Evolutionary conservation across 2,888 invertebrate genomes (phyloP), one percentile per base, ranked within the genome.

Genomic region (Cheilosia variabilis): DNA sequence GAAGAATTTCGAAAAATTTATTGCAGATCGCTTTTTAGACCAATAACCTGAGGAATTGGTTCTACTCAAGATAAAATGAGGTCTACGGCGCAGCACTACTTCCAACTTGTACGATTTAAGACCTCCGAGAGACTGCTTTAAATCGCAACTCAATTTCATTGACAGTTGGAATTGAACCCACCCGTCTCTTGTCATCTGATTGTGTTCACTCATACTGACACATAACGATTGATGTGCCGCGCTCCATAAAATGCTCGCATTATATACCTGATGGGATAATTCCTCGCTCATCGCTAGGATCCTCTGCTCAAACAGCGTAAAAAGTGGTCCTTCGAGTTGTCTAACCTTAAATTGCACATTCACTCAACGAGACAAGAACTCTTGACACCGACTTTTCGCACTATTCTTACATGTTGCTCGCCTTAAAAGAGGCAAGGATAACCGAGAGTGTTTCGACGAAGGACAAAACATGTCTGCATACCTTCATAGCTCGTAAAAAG

Each of bases 371-470:
- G 34, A 37, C 34, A 22, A 7, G 9, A 50, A 34, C 63, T 50
- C 47, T 65, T 50, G 3, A 13, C 15, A 19, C 9, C 24, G 31
- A 47, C 24, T 24, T 2, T 24, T 24, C 47, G 19, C 31, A 47
- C 47, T 34, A 15, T 22, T 52, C 50, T 52, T 37, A 17, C 17
- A 7, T 7, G 6, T 41, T n/a, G 22, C 2, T 34, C 15, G 41
- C 41, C 15, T 41, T 10, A 37, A 2, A 24, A 37, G 17, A 53
- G 66, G 41, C 52, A 66, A 66, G 66, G 41, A 66, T 41, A 41
- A 17, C 17, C 27, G 10, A 66, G 10, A 66, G 27, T 24, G 27
- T 17, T 66, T 27, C 43, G 43, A 55, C 53, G 53, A 13, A 17
- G 4, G 45, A 53, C 15, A 66, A 50, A n/a, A 43, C 22, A 24